A percentile compares a stretch with the other conserved stretches of the same genome.
Evolutionary conservation across 2,888 invertebrate species (phyloP).

Genomic region (Conomelus anceps): DNA sequence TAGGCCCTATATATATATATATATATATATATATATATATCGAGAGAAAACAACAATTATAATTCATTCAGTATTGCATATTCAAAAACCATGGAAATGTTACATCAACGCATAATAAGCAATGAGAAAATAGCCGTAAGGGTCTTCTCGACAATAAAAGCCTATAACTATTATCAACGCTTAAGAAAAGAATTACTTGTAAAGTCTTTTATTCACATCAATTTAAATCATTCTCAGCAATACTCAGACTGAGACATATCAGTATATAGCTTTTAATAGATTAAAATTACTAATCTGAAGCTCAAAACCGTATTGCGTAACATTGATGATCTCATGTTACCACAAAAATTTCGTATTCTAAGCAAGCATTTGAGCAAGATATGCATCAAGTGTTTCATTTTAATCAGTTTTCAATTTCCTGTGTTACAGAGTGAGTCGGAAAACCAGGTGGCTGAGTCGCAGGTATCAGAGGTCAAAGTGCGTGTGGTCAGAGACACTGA

Average conservation of each 20-base stretch:
- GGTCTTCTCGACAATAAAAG: no score
- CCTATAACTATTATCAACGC: no score
- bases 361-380: background rate
- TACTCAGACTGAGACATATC: background rate
- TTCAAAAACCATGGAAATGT: background rate
- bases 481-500: constrained; percentile 42
- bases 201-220: background rate
- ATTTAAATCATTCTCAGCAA: background rate
- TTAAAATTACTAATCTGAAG: background rate
- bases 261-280: background rate
- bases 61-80: background rate
- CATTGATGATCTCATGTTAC: background rate
- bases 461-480: constrained; percentile 56
- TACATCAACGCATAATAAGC: no score
- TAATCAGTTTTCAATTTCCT: background rate
- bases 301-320: no score
- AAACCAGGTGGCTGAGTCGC: constrained; percentile 50
- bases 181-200: background rate
- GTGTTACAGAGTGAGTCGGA: constrained; percentile 38
- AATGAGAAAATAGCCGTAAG: no score
- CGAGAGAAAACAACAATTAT: no score
- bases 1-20: no score
- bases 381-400: background rate
- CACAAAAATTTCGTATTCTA: background rate
- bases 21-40: no score